These are phyloP conservation scores for Passer montanus DNA, from an alignment of 2,113 vertebrate genomes.

Conservation along the genomic window DNA sequence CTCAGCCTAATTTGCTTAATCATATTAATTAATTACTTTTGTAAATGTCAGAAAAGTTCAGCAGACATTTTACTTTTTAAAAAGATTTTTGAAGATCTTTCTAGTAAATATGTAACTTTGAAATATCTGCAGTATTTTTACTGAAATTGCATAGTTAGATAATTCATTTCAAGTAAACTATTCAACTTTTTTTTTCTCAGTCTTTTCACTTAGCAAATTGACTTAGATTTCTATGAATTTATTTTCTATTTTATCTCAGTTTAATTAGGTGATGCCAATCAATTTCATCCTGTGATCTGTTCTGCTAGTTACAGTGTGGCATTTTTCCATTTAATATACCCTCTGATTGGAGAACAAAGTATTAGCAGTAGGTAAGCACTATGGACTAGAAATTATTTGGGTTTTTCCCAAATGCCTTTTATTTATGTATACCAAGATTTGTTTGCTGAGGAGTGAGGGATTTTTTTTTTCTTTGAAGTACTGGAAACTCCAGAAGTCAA, in stretches of 20 bases:
- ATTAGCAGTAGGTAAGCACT: not conserved
- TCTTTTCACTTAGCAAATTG: not conserved
- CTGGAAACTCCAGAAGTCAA: not conserved
- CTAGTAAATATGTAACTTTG: constrained; percentile 61
- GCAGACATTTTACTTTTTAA: constrained; percentile 59
- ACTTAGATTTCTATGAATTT: not conserved
- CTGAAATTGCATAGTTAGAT: not conserved
- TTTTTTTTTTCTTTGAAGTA: not conserved
- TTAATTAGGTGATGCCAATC: not conserved
- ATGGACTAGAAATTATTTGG: not conserved
- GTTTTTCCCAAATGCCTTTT: not conserved
- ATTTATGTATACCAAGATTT: not conserved
- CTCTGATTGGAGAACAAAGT: not conserved
- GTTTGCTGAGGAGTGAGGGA: not conserved
- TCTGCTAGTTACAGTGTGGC: not conserved
- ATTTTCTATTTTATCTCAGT: not conserved
- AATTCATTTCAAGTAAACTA: not conserved
- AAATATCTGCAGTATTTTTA: constrained; percentile 30
- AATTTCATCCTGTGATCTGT: not conserved
- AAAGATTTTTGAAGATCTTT: constrained; percentile 44
- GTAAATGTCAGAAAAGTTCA: constrained; percentile 74
- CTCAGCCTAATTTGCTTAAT: constrained; percentile 70
- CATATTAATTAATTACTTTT: constrained; percentile 74
- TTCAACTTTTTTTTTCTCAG: not conserved
- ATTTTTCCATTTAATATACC: not conserved